phyloP scores from a whole-genome alignment of 1,140 invertebrate genomes.

The Notospermus geniculatus region DNA sequence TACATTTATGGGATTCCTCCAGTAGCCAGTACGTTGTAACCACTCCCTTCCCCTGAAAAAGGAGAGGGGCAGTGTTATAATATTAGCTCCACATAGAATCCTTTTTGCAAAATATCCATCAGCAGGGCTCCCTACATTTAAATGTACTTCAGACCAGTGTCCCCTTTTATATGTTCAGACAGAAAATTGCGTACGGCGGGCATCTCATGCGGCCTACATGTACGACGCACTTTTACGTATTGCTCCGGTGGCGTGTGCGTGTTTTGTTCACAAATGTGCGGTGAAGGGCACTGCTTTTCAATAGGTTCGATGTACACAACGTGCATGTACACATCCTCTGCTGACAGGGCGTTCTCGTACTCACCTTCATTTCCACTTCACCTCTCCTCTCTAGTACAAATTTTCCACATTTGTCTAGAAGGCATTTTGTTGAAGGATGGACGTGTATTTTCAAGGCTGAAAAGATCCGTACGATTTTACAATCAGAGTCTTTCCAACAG shows the following conservation, averaged over 20 bases:
- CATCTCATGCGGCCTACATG: neutral
- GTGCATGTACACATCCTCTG: neutral
- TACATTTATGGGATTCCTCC: no score
- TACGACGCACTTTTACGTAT: neutral
- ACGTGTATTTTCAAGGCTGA: conserved; percentile 89
- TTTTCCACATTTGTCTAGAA: conserved; percentile 82
- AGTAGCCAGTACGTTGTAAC: neutral
- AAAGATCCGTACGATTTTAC: no score
- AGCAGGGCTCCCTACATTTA: neutral
- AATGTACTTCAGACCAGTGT: neutral
- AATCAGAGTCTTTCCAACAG: no score
- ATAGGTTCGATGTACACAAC: neutral
- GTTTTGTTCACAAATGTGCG: neutral
- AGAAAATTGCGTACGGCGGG: neutral
- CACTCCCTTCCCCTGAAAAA: neutral
- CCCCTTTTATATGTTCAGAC: neutral
- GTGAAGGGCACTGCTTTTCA: neutral
- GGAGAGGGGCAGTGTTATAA: neutral
- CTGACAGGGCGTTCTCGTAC: neutral
- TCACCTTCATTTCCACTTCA: conserved; percentile 86
- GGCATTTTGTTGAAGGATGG: conserved; percentile 79
- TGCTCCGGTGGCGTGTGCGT: neutral
- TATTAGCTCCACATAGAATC: neutral
- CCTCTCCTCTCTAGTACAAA: conserved; percentile 84
- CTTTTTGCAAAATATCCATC: neutral